A percentile compares a stretch with the other conserved stretches of the same genome.
These are phyloP conservation scores for Bombycilla garrulus DNA, from an alignment of 2,113 vertebrate genomes.

Conservation along the genomic window DNA sequence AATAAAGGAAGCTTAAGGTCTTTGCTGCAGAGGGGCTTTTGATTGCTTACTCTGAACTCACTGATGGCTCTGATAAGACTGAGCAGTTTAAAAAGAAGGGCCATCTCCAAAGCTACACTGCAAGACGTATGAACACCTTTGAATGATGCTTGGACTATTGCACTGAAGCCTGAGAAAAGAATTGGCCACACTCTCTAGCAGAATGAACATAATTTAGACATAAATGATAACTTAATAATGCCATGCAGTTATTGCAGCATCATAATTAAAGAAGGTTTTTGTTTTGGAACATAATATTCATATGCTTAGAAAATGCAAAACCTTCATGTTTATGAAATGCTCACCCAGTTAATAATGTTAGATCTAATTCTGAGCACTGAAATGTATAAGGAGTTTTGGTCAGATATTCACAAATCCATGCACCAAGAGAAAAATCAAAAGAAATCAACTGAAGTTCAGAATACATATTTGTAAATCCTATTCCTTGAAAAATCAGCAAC, in stretches of 20 bases:
- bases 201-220: neutral
- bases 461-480: neutral
- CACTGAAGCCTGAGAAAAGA: neutral
- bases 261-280: neutral
- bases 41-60: neutral
- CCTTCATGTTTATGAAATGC: neutral
- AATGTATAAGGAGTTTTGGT: neutral
- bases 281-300: neutral
- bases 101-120: neutral
- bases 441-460: neutral
- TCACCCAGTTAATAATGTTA: neutral
- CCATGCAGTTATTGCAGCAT: neutral
- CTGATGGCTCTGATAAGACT: neutral
- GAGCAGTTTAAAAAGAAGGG: neutral
- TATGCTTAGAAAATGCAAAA: neutral
- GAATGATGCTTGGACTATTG: neutral
- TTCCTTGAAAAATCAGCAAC: neutral
- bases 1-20: neutral
- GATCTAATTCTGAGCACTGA: neutral
- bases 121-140: neutral
- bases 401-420: neutral
- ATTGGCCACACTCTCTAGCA: neutral
- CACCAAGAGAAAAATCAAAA: neutral
- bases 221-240: neutral
- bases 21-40: neutral